Evolutionary conservation across 2,888 invertebrate species (phyloP).

Genomic region (Agonopterix subpropinquella): DNA sequence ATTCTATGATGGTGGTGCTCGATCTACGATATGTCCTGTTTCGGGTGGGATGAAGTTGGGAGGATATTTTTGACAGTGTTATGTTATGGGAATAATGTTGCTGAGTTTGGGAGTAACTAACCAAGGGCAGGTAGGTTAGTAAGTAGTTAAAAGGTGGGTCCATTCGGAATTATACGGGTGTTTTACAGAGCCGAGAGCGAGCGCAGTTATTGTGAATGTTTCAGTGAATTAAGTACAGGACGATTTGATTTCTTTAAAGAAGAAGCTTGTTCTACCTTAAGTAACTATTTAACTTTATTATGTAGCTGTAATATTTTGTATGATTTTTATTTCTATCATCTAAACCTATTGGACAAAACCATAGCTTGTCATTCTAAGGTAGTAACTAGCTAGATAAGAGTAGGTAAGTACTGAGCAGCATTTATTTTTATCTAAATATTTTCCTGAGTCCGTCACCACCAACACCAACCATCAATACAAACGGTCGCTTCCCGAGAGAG

Average conservation of each 20-base stretch:
- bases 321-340: too few species aligned
- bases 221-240: conserved; percentile 28
- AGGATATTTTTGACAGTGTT: background rate
- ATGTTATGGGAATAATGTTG: background rate
- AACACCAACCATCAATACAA: conserved; percentile 52
- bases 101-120: too few species aligned
- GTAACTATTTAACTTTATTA: too few species aligned
- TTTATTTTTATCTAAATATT: background rate
- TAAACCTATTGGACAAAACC: too few species aligned
- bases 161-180: conserved; percentile 39
- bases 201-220: conserved; percentile 47
- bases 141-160: too few species aligned
- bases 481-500: conserved; percentile 55
- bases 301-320: too few species aligned
- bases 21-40: conserved; percentile 1
- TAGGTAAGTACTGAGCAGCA: background rate
- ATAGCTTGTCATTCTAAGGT: too few species aligned
- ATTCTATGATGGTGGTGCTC: background rate
- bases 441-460: conserved; percentile 7
- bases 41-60: background rate
- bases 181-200: conserved; percentile 22
- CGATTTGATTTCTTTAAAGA: background rate
- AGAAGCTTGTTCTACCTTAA: too few species aligned
- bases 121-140: too few species aligned
- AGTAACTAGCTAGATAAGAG: background rate